Base-by-base conservation (phyloP, 2,113 vertebrate species). In the Carettochelys insculpta region DNA sequence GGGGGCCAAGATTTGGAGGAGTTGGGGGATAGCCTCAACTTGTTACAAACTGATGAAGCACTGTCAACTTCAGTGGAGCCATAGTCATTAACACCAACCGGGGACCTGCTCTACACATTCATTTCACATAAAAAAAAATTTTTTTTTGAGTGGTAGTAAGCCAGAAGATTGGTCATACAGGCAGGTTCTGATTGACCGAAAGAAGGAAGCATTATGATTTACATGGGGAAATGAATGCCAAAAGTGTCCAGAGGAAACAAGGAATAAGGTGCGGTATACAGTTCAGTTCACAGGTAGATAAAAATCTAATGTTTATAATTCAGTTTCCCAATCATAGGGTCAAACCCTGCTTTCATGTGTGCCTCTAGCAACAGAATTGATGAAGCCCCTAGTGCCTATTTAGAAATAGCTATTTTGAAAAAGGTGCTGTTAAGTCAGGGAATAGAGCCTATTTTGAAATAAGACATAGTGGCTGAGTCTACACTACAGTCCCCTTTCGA, bases 161-260 rank as follows among this genome's bases (percentile, higher is more conserved):
- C 80, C 58, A 56, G 83, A 86, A 65, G 85, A 61, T 34, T 79
- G 86, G 94, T 76, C 75, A 0, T 0, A 0, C 16, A 29, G 87
- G 83, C 96, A 94, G 82, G 78, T 90, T 94, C 85, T 20, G 87
- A 95, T 87, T 51, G 1, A 75, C n/a, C 86, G 38, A 84, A 34
- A 34, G 87, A 92, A 93, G 2, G 80, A 86, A 80, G 6, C 31
- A 6, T 50, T 19, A 53, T 85, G 41, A 54, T 11, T 8, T 53
- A 82, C 77, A 53, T 77, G 6, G 85, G 87, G 87, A 22, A 90
- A 90, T 1, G 0, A 8, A 79, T 56, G 13, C 3, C 76, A 48
- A 85, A 88, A 61, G n/a, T 34, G 11, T 41, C 12, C 4, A 8
- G 81, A 45, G 8, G 8, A 2, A 29, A 51, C 34, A 54, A 25